Percentiles rank a stretch among this genome's conserved stretches.
Evolutionary conservation across 2,888 invertebrate genomes (phyloP).

Genomic region (Eupithecia vulgata): DNA sequence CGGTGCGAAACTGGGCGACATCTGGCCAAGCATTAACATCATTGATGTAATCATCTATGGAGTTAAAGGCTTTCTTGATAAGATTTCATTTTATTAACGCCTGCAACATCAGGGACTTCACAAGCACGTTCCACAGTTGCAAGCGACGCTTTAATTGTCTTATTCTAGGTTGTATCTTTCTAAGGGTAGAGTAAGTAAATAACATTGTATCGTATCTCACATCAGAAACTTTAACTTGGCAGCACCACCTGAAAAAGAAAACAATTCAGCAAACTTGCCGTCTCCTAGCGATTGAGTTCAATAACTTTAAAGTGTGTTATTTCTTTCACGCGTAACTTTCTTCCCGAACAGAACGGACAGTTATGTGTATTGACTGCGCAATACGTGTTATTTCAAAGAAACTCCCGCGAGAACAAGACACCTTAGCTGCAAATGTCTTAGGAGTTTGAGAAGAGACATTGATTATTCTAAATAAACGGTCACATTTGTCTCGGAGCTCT

Average conservation of each 20-base stretch:
- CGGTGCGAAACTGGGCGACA: too few relatives aligned
- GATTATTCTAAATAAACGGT: constrained; percentile 32
- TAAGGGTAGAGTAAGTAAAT: neutral
- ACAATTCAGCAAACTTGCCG: constrained; percentile 74
- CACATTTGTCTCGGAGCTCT: constrained; percentile 9
- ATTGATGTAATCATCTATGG: too few relatives aligned
- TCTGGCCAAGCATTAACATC: too few relatives aligned
- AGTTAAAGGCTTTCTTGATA: too few relatives aligned
- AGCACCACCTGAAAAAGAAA: constrained; percentile 62
- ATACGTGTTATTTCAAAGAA: constrained; percentile 50
- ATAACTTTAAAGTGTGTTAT: constrained; percentile 79
- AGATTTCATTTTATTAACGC: too few relatives aligned
- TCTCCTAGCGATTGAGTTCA: constrained; percentile 75
- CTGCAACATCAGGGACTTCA: too few relatives aligned
- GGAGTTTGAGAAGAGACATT: constrained; percentile 10
- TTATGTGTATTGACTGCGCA: constrained; percentile 62
- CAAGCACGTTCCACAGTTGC: too few relatives aligned
- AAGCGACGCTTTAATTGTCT: too few relatives aligned
- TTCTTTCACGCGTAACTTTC: constrained; percentile 71
- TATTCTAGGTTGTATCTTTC: neutral
- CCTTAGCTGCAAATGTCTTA: constrained; percentile 13
- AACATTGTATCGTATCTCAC: neutral
- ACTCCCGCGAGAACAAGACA: constrained; percentile 44
- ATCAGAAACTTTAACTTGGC: constrained; percentile 1
- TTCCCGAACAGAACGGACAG: constrained; percentile 65